phyloP scores from a whole-genome alignment of 1,140 invertebrate genomes.

The Halictus rubicundus region DNA sequence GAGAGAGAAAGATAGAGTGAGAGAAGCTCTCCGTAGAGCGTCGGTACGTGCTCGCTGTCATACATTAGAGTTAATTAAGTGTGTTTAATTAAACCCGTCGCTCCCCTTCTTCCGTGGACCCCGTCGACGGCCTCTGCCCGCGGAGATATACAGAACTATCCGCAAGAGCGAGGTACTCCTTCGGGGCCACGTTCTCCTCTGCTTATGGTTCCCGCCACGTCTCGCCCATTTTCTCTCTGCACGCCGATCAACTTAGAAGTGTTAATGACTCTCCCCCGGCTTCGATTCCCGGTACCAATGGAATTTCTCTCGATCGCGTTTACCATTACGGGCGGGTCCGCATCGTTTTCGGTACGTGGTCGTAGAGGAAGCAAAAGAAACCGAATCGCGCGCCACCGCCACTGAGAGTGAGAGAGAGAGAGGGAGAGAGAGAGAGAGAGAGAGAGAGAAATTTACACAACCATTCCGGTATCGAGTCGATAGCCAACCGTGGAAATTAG shows the following conservation, averaged over 20 bases:
- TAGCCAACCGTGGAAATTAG: background rate
- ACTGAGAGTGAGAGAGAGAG: no score
- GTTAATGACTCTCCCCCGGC: conserved; percentile 61
- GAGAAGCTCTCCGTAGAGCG: background rate
- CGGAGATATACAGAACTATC: conserved; percentile 15
- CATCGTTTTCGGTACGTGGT: background rate
- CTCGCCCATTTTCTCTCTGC: conserved; percentile 48
- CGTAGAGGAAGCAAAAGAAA: conserved; percentile 31
- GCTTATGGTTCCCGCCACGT: conserved; percentile 42
- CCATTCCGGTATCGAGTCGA: background rate
- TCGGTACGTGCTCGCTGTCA: conserved; percentile 60
- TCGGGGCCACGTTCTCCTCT: conserved; percentile 18
- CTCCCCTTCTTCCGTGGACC: conserved; percentile 47
- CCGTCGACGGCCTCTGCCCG: conserved; percentile 9
- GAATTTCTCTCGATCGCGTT: conserved; percentile 61
- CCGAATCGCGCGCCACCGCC: background rate
- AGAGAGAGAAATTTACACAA: background rate
- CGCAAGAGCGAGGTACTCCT: conserved; percentile 21
- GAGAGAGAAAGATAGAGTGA: conserved; percentile 6
- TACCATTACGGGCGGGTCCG: conserved; percentile 10
- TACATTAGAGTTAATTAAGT: conserved; percentile 73
- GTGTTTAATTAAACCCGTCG: conserved; percentile 74
- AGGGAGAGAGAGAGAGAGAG: no score
- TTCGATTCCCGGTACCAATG: conserved; percentile 64
- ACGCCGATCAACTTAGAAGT: conserved; percentile 55